These are phyloP conservation scores for Chrysolina americana DNA, from an alignment of 2,888 invertebrate species.

Conservation along the genomic window DNA sequence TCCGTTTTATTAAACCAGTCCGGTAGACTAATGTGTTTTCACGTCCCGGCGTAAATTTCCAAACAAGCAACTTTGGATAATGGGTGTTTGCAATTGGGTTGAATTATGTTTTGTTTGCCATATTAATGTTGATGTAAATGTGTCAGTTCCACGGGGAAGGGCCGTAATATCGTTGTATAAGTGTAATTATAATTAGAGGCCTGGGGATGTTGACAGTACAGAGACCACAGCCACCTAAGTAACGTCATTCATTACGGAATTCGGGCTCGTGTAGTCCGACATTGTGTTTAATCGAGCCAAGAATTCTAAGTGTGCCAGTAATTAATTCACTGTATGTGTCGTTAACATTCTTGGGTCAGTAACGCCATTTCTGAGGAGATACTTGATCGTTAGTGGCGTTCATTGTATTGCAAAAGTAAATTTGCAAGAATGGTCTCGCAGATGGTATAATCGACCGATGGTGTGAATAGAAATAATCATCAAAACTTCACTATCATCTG, in stretches of 20 bases:
- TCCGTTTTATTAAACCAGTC: background rate
- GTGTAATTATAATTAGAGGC: constrained; percentile 59
- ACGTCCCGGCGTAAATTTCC: constrained; percentile 46
- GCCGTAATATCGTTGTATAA: constrained; percentile 49
- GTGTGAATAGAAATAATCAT: no score
- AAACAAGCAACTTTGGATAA: constrained; percentile 48
- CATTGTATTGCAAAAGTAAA: no score
- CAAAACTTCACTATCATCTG: no score
- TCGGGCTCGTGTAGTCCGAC: constrained; percentile 62
- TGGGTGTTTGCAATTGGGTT: constrained; percentile 49
- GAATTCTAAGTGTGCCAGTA: constrained; percentile 66
- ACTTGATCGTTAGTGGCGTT: background rate
- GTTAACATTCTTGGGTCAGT: constrained; percentile 66
- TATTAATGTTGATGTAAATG: constrained; percentile 51
- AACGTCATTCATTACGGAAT: constrained; percentile 62
- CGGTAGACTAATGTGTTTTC: constrained; percentile 34
- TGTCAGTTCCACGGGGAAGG: constrained; percentile 47
- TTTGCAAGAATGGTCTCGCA: no score
- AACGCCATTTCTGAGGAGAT: background rate
- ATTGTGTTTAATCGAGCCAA: constrained; percentile 65
- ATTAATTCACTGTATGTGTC: constrained; percentile 67
- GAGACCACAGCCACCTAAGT: constrained; percentile 58
- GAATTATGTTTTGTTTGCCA: constrained; percentile 49
- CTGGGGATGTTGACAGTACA: constrained; percentile 55
- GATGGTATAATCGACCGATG: no score